These are phyloP conservation scores for Poecilia wingei DNA, from an alignment of 2,797 vertebrate genomes.

Conservation along the genomic window DNA sequence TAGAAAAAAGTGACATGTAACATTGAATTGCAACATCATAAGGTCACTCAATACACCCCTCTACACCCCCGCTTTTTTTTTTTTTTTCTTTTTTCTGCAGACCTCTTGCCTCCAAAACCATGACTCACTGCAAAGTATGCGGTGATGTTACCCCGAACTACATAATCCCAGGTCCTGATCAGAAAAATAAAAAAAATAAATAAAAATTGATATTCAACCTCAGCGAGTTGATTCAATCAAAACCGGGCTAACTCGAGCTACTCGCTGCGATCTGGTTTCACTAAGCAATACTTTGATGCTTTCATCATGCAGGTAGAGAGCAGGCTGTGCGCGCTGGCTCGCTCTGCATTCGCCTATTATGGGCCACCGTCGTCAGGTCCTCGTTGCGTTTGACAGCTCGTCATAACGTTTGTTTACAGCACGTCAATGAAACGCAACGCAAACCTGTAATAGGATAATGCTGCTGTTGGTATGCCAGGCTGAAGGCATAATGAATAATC, in stretches of 20 bases:
- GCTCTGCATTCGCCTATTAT: conserved; percentile 31
- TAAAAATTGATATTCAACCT: conserved; percentile 55
- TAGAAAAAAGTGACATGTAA: conserved; percentile 76
- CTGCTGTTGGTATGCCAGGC: conserved; percentile 48
- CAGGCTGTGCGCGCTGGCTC: conserved; percentile 15
- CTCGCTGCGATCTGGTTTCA: conserved; percentile 41
- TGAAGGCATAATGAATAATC: conserved; percentile 46
- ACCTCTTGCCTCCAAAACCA: conserved; percentile 52
- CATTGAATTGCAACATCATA: conserved; percentile 79
- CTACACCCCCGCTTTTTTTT: neutral
- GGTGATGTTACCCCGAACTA: conserved; percentile 72
- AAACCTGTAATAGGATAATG: conserved; percentile 54
- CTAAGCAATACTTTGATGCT: conserved; percentile 53
- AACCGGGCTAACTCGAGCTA: conserved; percentile 30
- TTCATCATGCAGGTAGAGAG: conserved; percentile 38
- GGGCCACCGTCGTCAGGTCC: conserved; percentile 21
- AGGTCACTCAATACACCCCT: conserved; percentile 67
- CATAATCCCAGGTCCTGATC: conserved; percentile 52
- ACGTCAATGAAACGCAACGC: conserved; percentile 49
- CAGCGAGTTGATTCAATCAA: conserved; percentile 66
- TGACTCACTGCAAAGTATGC: conserved; percentile 78
- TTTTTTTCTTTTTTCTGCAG: conserved; percentile 8
- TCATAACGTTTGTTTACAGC: conserved; percentile 64
- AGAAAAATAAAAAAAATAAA: conserved; percentile 21
- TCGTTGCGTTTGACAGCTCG: conserved; percentile 39